Evolutionary conservation across 1,140 invertebrate genomes (phyloP), one percentile per base, ranked within the genome.

Genomic region (Drosophila sp.): DNA sequence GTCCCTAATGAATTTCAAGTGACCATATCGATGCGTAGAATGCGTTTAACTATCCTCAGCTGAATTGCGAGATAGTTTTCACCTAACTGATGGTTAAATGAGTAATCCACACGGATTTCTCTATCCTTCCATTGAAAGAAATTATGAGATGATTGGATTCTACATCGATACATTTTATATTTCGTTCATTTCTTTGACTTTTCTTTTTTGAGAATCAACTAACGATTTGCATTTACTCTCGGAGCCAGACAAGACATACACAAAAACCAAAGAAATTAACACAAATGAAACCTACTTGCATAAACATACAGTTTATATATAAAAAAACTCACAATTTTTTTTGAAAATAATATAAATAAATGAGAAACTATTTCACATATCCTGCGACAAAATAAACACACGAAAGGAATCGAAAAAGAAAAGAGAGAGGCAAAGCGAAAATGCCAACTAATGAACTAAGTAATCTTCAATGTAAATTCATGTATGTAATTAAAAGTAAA

Each of bases 401-500:
- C 7, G 8, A 27, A 17, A 7, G 47, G 27, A 56, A 54, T 47
- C 47, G 27, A 23, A 32, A 66, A 54, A 41, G 41, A 29, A 35
- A 25, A 38, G 27, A 35, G 17, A 69, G 8, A 23, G n/a, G 5
- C 6, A 27, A 50, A 10, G n/a, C 1, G 10, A 50, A 50, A 50
- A 27, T 8, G 23, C 44, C 6, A 50, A 50, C 44, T 25, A 30
- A 62, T 40, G 60, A 62, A 76, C 41, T 55, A 65, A 75, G 65
- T 41, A 71, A 63, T 60, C 76, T 68, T 86, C 82, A 62, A 86
- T 84, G 81, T 84, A 84, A 74, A 84, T 83, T 84, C 76, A 72
- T 84, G 80, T 84, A 83, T 83, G 80, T 83, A 83, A 79, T 83
- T 75, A 83, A 70, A 38, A 38, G 60, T 71, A 64, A 76, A 66